Conservation (phyloP, 2,797 vertebrate genomes). For the Anolis apletophallus region DNA sequence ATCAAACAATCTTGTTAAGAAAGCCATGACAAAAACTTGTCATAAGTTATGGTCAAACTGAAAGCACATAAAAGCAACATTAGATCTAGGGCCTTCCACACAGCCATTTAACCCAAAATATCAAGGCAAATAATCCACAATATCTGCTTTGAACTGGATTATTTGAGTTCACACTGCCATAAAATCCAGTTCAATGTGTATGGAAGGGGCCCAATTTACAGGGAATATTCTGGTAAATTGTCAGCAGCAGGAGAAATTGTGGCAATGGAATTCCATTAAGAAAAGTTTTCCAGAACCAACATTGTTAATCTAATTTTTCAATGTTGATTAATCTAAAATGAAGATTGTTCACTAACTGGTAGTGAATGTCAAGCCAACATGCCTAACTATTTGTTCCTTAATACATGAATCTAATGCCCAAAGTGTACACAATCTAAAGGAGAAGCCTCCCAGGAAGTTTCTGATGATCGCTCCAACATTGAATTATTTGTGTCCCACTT, state of each 20-base stretch:
- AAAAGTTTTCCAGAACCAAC: neutral
- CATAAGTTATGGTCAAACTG: too few relatives aligned
- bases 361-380: conserved; percentile 24
- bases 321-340: neutral
- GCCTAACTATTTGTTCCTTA: neutral
- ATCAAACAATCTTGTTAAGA: too few relatives aligned
- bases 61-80: too few relatives aligned
- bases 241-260: neutral
- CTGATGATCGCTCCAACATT: conserved; percentile 42
- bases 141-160: too few relatives aligned
- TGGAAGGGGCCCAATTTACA: neutral
- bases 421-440: fast-evolving
- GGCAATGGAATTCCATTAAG: neutral
- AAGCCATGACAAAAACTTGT: too few relatives aligned
- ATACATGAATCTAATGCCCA: neutral
- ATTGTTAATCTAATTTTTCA: neutral
- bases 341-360: neutral
- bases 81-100: too few relatives aligned
- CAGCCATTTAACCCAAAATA: too few relatives aligned
- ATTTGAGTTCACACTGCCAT: too few relatives aligned
- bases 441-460: neutral
- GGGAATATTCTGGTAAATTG: neutral
- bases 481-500: neutral
- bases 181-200: too few relatives aligned
- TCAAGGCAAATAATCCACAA: too few relatives aligned